These are phyloP conservation scores for Maniola hyperantus DNA, from an alignment of 2,888 invertebrate species.

Conservation along the genomic window DNA sequence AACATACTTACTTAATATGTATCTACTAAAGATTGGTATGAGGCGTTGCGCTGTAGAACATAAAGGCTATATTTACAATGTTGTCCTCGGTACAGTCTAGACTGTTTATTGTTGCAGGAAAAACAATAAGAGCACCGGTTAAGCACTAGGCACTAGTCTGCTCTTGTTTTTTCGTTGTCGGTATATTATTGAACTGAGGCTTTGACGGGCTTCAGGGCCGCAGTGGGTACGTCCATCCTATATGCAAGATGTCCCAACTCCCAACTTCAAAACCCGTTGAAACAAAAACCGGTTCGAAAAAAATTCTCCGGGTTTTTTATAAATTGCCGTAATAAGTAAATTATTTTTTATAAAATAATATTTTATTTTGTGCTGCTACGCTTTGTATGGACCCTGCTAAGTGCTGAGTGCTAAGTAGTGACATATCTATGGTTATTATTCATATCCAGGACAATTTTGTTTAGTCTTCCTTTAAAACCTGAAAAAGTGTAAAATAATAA, in stretches of 20 bases:
- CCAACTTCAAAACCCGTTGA: too few species aligned
- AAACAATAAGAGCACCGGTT: not conserved
- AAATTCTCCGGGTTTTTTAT: too few species aligned
- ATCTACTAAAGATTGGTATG: constrained; percentile 7
- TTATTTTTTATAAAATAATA: too few species aligned
- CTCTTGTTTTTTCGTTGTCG: not conserved
- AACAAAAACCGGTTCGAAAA: too few species aligned
- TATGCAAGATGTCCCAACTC: too few species aligned
- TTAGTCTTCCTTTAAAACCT: too few species aligned
- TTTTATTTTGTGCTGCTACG: too few species aligned
- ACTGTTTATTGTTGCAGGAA: not conserved
- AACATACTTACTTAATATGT: not conserved
- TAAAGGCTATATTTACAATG: constrained; percentile 17
- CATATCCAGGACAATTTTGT: too few species aligned
- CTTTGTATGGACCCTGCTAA: too few species aligned
- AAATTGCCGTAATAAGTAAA: too few species aligned
- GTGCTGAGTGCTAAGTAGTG: too few species aligned
- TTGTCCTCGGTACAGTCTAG: not conserved
- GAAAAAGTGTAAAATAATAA: not conserved
- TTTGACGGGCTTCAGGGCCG: not conserved
- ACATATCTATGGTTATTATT: too few species aligned
- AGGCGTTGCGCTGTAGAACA: constrained; percentile 10
- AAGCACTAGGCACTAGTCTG: not conserved
- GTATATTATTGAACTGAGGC: not conserved
- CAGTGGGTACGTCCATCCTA: not conserved